These are phyloP conservation scores for Rhombomys opimus DNA, from an alignment of 2,113 vertebrate genomes.

Conservation along the genomic window DNA sequence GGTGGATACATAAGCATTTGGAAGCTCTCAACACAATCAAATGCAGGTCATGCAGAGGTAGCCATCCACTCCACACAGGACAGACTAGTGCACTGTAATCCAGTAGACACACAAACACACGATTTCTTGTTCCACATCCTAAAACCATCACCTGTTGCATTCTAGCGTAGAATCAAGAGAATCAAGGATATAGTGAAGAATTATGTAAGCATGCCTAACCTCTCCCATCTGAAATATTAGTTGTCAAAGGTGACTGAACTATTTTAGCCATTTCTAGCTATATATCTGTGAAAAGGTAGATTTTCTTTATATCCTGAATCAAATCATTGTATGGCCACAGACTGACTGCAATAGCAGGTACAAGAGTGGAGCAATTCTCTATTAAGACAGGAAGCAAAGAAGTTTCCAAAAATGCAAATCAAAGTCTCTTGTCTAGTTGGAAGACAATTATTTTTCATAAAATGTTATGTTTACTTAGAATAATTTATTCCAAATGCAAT, in stretches of 20 bases:
- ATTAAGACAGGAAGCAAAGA: background rate
- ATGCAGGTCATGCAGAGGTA: background rate
- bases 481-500: background rate
- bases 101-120: background rate
- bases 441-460: conserved; percentile 5
- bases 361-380: background rate
- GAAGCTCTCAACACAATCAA: background rate
- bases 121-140: background rate
- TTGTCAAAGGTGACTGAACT: background rate
- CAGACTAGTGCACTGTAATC: background rate
- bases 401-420: background rate
- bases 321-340: background rate
- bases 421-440: background rate
- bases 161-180: background rate
- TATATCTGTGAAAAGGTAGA: background rate
- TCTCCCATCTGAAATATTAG: background rate
- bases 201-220: background rate
- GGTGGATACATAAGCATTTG: background rate
- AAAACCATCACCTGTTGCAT: background rate
- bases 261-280: background rate
- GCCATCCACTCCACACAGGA: background rate
- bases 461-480: background rate
- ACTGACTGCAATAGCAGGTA: background rate
- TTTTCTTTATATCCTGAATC: background rate
- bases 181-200: background rate